Base-by-base conservation (phyloP, 37 sponge, comb jelly and placozoan species). In the Geodia barretti region DNA sequence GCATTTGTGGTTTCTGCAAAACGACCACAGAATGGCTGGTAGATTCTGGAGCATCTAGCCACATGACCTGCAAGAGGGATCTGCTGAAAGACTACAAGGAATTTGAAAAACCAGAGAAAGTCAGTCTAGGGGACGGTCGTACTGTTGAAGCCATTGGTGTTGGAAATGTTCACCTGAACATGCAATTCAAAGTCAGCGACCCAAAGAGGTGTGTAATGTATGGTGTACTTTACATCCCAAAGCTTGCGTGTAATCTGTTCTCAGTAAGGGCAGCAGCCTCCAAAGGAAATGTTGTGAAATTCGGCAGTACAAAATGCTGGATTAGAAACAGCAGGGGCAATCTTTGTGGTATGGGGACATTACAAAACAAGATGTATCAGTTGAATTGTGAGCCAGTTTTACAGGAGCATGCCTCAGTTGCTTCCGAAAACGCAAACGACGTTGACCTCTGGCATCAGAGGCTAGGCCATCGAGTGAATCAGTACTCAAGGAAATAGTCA, bases 21-120 rank as follows among this genome's bases (percentile, higher is more conserved):
- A 4, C 64, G 30, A 60, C 21, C 2, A 24, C n/a, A 1, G 47
- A 61, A 41, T 88, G 88, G 83, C 29, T 88, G 65, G 78, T 88
- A 8, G 88, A 88, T 54, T 87, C 88, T 42, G 80, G 87, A 25
- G 75, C 87, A 7, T 86, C 87, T 2, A 88, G 83, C 68, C 78
- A 88, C 79, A 88, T 88, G 88, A 88, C 73, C 9, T 34, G 42
- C 5, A 23, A 82, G 1, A 75, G 36, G 33, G 72, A 82, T 19
- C 67, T 82, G 21, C 60, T 82, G 34, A 37, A 40, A 14, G 47
- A 87, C 38, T 88, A 88, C 39, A 68, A 62, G 2, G 82, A 75
- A 24, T 82, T 82, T 68, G 73, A 76, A 8, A 61, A 64, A n/a
- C 77, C 63, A 59, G 37, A 62, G 64, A 68, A 32, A 20, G 62